Evolutionary conservation across 1,140 invertebrate genomes (phyloP).

Genomic region (Hylyphantes graminicola): DNA sequence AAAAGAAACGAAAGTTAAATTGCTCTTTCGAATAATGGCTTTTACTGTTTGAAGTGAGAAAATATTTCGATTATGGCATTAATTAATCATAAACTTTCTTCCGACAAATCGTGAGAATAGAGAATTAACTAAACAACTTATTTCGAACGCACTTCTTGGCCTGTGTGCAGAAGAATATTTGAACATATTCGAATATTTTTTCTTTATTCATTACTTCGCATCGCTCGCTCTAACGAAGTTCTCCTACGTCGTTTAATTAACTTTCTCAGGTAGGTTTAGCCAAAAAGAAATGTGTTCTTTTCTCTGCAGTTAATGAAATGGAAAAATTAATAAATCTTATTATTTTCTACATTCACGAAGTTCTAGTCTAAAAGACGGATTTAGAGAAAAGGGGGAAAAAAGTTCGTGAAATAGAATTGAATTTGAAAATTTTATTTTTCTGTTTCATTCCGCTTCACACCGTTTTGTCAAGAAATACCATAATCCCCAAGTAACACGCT

Average conservation of each 20-base stretch:
- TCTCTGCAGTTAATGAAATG: conserved; percentile 46
- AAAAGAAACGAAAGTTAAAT: conserved; percentile 37
- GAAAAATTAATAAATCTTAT: conserved; percentile 55
- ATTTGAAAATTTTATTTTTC: conserved; percentile 36
- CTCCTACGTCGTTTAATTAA: conserved; percentile 45
- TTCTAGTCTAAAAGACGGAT: conserved; percentile 18
- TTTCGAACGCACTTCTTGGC: conserved; percentile 3
- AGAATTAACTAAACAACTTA: conserved; percentile 54
- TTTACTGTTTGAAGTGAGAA: conserved; percentile 13
- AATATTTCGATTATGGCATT: conserved; percentile 52
- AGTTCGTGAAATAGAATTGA: conserved; percentile 34
- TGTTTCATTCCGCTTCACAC: not conserved
- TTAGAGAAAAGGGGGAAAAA: conserved; percentile 15
- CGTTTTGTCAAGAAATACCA: conserved; percentile 7
- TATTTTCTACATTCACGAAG: conserved; percentile 25
- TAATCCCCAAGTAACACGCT: not conserved
- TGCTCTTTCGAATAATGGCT: conserved; percentile 33
- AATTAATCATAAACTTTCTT: conserved; percentile 42
- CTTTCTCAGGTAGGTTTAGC: conserved; percentile 45
- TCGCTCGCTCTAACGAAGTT: conserved; percentile 41
- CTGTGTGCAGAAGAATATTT: not conserved
- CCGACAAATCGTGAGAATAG: conserved; percentile 46
- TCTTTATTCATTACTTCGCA: conserved; percentile 30
- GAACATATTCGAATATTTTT: conserved; percentile 10
- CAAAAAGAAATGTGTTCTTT: conserved; percentile 37